Base-by-base conservation (phyloP, 2,888 invertebrate genomes). In the Diarsia rubi region DNA sequence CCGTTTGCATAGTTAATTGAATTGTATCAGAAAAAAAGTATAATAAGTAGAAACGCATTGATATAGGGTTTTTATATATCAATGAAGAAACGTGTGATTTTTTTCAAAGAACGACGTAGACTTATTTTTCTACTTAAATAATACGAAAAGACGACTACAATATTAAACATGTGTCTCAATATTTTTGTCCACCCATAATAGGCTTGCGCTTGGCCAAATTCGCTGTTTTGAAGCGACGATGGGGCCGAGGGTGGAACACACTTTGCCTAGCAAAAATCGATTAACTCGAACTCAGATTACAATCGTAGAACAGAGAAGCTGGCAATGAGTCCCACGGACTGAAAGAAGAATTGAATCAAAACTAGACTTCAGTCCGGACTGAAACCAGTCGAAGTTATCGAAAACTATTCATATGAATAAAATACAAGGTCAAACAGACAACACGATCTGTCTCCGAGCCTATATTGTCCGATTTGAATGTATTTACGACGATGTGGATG, bases 401-500 rank as follows among this genome's bases (percentile, higher is more conserved):
- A 57, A 57, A 57, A 57, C 27, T 8, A 27, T 16, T 0, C 27
- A 8, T 57, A 57, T 16, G 2, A 57, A 57, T 57, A 57, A 57
- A 57, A 16, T 3, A 57, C 3, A 57, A 19, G 1, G 3, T 19
- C 9, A 42, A n/a, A 14, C 27, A 57, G 27, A 9, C 3, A 31
- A 27, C 1, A 42, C 21, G 0, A 60, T 54, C 54, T 62, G 52
- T 78, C 73, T 78, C 73, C 57, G 47, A 6, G 73, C 21, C 69
- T 66, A 66, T 31, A 78, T 63, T 59, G 16, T 64, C 49, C 54
- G 8, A 21, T 54, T 21, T 66, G 9, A 59, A 60, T 42, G 14
- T 64, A 62, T 78, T 71, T 37, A 77, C 64, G 37, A 65, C 57
- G 27, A 19, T 11, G 19, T 37, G 31, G 16, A 81, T 62, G 57